These are phyloP conservation scores for Phorcus lineatus DNA, from an alignment of 2,888 invertebrate species.

Conservation along the genomic window DNA sequence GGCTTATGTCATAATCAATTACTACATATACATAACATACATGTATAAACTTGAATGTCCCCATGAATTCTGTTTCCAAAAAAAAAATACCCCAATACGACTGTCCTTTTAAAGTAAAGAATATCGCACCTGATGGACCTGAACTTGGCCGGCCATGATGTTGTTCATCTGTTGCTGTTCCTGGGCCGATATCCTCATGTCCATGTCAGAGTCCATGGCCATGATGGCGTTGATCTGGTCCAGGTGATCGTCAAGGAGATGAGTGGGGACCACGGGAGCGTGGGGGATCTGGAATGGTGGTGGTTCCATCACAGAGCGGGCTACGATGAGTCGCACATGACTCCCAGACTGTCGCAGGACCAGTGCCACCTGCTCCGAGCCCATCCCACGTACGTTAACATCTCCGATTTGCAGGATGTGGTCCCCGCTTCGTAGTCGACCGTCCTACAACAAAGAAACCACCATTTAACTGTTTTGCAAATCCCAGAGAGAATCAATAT, in stretches of 20 bases:
- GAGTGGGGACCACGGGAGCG: slow-evolving; percentile 93
- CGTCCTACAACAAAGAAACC: slow-evolving; percentile 82
- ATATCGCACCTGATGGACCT: slow-evolving; percentile 65
- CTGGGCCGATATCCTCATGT: slow-evolving; percentile 26
- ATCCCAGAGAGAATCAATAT: too few species aligned
- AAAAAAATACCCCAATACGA: slow-evolving; percentile 27
- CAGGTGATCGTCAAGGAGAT: slow-evolving; percentile 87
- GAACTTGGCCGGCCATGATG: slow-evolving; percentile 51
- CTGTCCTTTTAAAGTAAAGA: too few species aligned
- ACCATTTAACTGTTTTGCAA: background rate
- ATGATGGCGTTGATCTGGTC: slow-evolving; percentile 78
- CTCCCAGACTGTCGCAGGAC: slow-evolving; percentile 96
- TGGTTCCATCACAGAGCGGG: slow-evolving; percentile 79
- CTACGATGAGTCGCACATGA: slow-evolving; percentile 94
- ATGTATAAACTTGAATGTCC: too few species aligned
- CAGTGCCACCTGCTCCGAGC: slow-evolving; percentile 94
- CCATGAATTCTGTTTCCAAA: too few species aligned
- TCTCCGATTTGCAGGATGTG: slow-evolving; percentile 93
- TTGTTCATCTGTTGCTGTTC: slow-evolving; percentile 35
- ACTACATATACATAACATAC: too few species aligned
- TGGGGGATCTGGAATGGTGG: slow-evolving; percentile 75
- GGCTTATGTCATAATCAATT: too few species aligned
- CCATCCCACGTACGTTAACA: slow-evolving; percentile 95
- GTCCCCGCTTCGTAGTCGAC: slow-evolving; percentile 95
- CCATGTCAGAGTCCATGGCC: slow-evolving; percentile 42